Evolutionary conservation across 1,140 invertebrate species (phyloP).

Genomic region (Phymastichus coffea): DNA sequence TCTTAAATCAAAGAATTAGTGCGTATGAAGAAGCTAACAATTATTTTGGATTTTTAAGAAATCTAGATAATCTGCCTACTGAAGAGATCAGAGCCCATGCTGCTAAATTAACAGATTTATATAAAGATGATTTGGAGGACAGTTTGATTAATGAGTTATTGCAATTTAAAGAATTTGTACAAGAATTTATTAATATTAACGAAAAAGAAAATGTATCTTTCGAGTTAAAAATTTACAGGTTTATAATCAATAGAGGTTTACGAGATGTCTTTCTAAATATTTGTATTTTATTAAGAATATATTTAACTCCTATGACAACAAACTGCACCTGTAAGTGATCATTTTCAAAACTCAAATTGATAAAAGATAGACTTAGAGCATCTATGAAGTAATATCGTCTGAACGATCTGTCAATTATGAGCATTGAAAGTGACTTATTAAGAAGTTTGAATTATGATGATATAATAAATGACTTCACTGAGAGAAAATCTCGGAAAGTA

Average conservation of each 20-base stretch:
- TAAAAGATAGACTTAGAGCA: conserved; percentile 36
- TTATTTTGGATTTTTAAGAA: conserved; percentile 20
- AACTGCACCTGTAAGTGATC: conserved; percentile 25
- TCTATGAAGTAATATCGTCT: conserved; percentile 34
- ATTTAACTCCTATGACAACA: not conserved
- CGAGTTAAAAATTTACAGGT: conserved; percentile 13
- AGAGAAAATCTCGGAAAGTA: conserved; percentile 24
- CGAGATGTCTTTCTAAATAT: conserved; percentile 14
- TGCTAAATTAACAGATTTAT: not conserved
- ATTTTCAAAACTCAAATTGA: conserved; percentile 40
- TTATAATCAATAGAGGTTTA: conserved; percentile 16
- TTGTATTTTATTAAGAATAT: not conserved
- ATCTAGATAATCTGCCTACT: conserved; percentile 4
- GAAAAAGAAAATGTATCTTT: not conserved
- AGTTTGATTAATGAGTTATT: conserved; percentile 15
- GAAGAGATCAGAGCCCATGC: conserved; percentile 9
- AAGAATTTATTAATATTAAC: conserved; percentile 10
- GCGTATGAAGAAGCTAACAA: conserved; percentile 21
- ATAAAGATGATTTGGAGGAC: conserved; percentile 26
- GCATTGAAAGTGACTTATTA: conserved; percentile 26
- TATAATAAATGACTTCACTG: conserved; percentile 27
- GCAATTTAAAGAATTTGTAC: conserved; percentile 13
- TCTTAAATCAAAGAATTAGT: conserved; percentile 9
- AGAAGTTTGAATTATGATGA: conserved; percentile 14
- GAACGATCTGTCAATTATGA: conserved; percentile 29